Base-by-base conservation (phyloP, 2,888 invertebrate species). In the Cerastoderma edule region DNA sequence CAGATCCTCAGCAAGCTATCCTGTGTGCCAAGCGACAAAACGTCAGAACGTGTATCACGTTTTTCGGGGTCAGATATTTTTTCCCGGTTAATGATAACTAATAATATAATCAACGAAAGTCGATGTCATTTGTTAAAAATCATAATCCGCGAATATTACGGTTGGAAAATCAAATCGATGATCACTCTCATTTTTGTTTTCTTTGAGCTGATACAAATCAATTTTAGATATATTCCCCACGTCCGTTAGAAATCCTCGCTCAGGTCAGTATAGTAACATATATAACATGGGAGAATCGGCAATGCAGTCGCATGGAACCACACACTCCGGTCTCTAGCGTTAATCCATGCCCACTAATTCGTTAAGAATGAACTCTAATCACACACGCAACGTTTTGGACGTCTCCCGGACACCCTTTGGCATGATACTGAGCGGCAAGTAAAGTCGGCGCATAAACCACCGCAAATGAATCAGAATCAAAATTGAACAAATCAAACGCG, bases 271-370 rank as follows among this genome's bases (percentile, higher is more conserved):
- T n/a, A n/a, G n/a, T n/a, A n/a, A n/a, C n/a, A n/a, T n/a, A n/a
- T n/a, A n/a, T n/a, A 53, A 53, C 24, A 53, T 27, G 53, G 4
- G 10, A 5, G 28, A 56, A 28, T 56, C 56, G 16, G 32, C 56
- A 32, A 56, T 56, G 32, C 5, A 56, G 32, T 56, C 56, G 28
- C 32, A 30, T 32, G 19, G 24, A 13, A 28, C n/a, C 60, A 35
- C 10, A 16, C 60, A 27, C 24, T 39, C 60, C 39, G 22, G 22
- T 39, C 60, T 19, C 60, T 28, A 24, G 22, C 22, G 1, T 39
- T 60, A 60, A 60, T 60, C 60, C 60, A 39, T 22, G 39, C 60
- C 39, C 39, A 60, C 60, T 60, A 60, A 60, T 60, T 39, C 33
- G 35, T 39, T 57, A 57, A 28, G 19, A 60, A 24, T 35, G 24